Base-by-base conservation (phyloP, 1,140 invertebrate genomes). In the Lerema accius region DNA sequence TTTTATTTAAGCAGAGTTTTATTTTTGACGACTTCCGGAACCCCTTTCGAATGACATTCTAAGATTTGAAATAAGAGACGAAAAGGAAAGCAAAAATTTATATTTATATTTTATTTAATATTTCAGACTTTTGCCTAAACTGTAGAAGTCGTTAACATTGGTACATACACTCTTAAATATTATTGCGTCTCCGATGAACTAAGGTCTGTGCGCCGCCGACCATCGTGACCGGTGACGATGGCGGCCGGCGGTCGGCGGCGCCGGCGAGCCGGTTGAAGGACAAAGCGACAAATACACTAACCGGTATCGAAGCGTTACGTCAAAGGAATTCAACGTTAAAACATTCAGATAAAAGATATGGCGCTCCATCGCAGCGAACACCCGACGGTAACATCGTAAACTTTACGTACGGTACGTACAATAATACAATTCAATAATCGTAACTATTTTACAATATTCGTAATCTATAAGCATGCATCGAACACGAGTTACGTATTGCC, bases 1-100 rank as follows among this genome's bases (percentile, higher is more conserved):
- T 82, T 76, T 78, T 81, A 78, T 80, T 80, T 82, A 74, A 67
- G 45, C 23, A 14, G 5, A 39, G 9, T 37, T 5, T 59, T 48
- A 32, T 45, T 17, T 50, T 59, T 0, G 14, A 39, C 39, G n/a
- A 16, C 14, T 19, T 40, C 43, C 42, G n/a, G 4, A 13, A 14
- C 7, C n/a, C 2, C 2, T 23, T 3, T 3, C 19, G 5, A 5
- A 23, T 23, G 19, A 3, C 19, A 5, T n/a, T n/a, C n/a, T n/a
- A n/a, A n/a, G n/a, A n/a, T n/a, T 23, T 23, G 2, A 23, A 23
- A 11, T 2, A 14, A 37, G 48, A 45, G 6, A 4, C 15, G 15
- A 4, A 56, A 79, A 77, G 70, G 74, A 89, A 89, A 89, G 86
- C 86, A 89, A 89, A 87, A 80, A 78, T 76, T 81, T 85, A n/a